These are phyloP conservation scores for Falco rusticolus DNA, from an alignment of 2,797 vertebrate species.

Conservation along the genomic window DNA sequence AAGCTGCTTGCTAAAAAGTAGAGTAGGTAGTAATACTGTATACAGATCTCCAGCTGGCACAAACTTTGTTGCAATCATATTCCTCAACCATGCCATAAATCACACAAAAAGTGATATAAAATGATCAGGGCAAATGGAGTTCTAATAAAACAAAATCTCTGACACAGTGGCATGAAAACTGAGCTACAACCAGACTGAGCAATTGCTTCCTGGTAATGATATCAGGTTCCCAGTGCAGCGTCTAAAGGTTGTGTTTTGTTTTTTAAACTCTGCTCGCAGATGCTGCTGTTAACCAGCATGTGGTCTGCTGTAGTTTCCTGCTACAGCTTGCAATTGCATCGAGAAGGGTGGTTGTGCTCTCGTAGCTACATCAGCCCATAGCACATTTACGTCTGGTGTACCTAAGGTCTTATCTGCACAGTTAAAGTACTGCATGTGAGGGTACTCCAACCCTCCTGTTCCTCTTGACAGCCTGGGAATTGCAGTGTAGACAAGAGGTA, in stretches of 20 bases:
- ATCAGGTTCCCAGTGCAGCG: not conserved
- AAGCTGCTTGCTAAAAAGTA: not conserved
- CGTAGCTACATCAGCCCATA: not conserved
- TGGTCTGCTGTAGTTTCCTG: not conserved
- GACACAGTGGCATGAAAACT: not conserved
- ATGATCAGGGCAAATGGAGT: not conserved
- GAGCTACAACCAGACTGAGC: not conserved
- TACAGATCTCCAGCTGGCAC: constrained; percentile 11
- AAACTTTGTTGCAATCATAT: not conserved
- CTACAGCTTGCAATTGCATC: not conserved
- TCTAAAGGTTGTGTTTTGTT: not conserved
- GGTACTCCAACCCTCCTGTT: not conserved
- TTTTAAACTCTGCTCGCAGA: not conserved
- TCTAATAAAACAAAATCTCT: constrained; percentile 18
- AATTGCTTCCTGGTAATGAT: constrained; percentile 2
- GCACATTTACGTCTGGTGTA: not conserved
- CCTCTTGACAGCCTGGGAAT: not conserved
- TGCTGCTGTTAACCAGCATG: not conserved
- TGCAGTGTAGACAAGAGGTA: not conserved
- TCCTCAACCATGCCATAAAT: constrained; percentile 33
- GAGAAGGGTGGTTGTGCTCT: not conserved
- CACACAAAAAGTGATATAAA: not conserved
- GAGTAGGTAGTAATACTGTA: not conserved
- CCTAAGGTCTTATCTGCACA: not conserved
- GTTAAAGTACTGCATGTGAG: not conserved